Evolutionary conservation across 1,140 invertebrate species (phyloP), one percentile per base, ranked within the genome.

Genomic region (Venustaconcha ellipsiformis): DNA sequence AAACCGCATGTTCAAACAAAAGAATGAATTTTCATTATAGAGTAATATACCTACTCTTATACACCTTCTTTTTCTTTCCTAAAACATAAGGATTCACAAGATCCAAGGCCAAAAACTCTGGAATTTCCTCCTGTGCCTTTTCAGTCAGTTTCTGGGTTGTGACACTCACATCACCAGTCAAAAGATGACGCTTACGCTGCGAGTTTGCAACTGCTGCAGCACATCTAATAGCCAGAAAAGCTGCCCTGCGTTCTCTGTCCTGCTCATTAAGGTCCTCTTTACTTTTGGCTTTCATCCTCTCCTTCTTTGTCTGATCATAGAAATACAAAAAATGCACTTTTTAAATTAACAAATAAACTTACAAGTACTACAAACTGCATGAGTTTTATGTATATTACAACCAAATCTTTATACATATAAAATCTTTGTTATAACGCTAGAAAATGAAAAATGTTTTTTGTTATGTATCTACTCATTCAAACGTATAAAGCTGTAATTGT

Each of bases 41-140:
- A 63, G 15, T 57, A 30, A 14, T 62, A 37, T 14, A 78, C 83
- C 82, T 82, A 89, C 88, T 86, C 82, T 88, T 89, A 72, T 83
- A 89, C 15, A 87, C 82, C 74, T 85, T 88, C 78, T 88, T 87
- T 78, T 88, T 87, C 63, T 88, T 77, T 26, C 88, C 88, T 56
- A 89, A 80, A 8, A 88, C 83, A 82, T 88, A 89, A 0, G 76
- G 68, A 77, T 84, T 82, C 18, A 89, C 71, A 62, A 89, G 82
- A 78, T 89, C 88, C 18, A 89, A 80, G 14, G 83, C 80, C 2
- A 83, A 70, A 77, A 89, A 89, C 18, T 89, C 88, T 58, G 88
- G 88, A 37, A 88, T 78, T n/a, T 83, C 72, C 11, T 75, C 13
- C 56, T 74, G 57, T 11, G 83, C 76, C 57, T 79, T 80, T 1